These are phyloP conservation scores for Fragum sueziense DNA, from an alignment of 2,888 invertebrate species.

Conservation along the genomic window DNA sequence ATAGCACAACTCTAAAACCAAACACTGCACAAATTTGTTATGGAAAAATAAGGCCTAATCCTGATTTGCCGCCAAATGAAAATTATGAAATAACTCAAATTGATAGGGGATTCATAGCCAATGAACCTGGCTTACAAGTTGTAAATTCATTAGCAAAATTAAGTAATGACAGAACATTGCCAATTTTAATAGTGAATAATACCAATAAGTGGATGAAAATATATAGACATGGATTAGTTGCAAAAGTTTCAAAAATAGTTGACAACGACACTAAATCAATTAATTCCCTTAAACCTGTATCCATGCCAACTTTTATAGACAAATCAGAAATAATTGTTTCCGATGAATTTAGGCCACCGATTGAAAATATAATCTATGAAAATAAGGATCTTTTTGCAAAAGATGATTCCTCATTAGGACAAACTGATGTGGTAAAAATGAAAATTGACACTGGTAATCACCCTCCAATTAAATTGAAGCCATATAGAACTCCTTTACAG, in stretches of 20 bases:
- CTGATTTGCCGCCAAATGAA: not conserved
- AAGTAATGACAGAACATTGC: not conserved
- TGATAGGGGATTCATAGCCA: slow-evolving; percentile 1
- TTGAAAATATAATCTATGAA: not conserved
- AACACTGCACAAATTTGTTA: slow-evolving; percentile 30
- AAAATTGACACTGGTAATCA: slow-evolving; percentile 10
- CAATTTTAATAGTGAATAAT: not conserved
- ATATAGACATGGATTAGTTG: not conserved
- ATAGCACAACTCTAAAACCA: slow-evolving; percentile 22
- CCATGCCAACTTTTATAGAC: not conserved
- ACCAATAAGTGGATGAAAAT: not conserved
- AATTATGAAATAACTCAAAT: slow-evolving; percentile 18
- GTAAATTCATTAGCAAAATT: slow-evolving; percentile 11
- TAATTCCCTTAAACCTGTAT: not conserved
- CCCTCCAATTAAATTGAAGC: slow-evolving; percentile 10
- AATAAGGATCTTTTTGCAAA: slow-evolving; percentile 7
- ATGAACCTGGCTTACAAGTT: slow-evolving; percentile 1
- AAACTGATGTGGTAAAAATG: slow-evolving; percentile 9
- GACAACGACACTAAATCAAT: not conserved
- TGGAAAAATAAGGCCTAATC: slow-evolving; percentile 17
- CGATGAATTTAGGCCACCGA: not conserved
- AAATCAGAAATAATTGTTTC: not conserved
- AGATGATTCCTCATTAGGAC: slow-evolving; percentile 7
- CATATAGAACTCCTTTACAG: slow-evolving; percentile 29
- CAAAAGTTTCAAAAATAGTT: not conserved